Percentiles rank a stretch among this genome's conserved stretches.
These are phyloP conservation scores for Caranx ignobilis DNA, from an alignment of 2,113 vertebrate genomes.

Conservation along the genomic window DNA sequence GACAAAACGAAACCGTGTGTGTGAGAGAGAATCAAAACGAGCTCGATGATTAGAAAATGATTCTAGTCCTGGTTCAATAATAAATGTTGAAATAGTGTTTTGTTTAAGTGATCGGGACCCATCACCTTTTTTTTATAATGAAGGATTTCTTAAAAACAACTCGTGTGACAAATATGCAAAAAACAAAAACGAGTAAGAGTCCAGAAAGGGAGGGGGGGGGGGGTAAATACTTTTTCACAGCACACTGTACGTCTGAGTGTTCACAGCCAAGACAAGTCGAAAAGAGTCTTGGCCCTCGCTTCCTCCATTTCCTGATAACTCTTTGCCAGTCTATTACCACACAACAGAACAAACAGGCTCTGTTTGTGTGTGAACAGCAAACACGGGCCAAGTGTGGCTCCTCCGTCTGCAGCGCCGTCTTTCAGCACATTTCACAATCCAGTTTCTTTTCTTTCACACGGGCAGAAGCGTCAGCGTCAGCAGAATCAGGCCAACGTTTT, in stretches of 20 bases:
- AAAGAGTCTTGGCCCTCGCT: constrained; percentile 27
- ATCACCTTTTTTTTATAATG: too few species aligned
- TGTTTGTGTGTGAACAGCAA: constrained; percentile 45
- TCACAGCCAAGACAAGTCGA: constrained; percentile 11
- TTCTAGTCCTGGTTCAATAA: too few species aligned
- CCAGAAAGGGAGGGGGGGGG: too few species aligned
- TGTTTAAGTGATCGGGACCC: too few species aligned
- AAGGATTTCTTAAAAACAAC: too few species aligned
- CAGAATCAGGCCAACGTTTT: constrained; percentile 49
- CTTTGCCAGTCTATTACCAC: constrained; percentile 37
- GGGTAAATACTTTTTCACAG: too few species aligned
- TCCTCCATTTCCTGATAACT: constrained; percentile 51
- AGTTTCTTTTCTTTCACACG: background rate
- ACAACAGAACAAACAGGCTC: constrained; percentile 59
- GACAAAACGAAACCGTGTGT: too few species aligned
- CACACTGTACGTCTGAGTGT: background rate
- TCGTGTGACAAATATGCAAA: too few species aligned
- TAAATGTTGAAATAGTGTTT: too few species aligned
- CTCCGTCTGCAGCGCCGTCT: background rate
- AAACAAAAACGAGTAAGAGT: too few species aligned
- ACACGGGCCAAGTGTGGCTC: constrained; percentile 45
- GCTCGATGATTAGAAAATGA: too few species aligned
- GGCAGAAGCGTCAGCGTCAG: constrained; percentile 15
- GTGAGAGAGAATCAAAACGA: too few species aligned
- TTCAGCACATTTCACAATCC: constrained; percentile 44